Conservation (phyloP, 2,888 invertebrate genomes). For the Monopis laevigella region DNA sequence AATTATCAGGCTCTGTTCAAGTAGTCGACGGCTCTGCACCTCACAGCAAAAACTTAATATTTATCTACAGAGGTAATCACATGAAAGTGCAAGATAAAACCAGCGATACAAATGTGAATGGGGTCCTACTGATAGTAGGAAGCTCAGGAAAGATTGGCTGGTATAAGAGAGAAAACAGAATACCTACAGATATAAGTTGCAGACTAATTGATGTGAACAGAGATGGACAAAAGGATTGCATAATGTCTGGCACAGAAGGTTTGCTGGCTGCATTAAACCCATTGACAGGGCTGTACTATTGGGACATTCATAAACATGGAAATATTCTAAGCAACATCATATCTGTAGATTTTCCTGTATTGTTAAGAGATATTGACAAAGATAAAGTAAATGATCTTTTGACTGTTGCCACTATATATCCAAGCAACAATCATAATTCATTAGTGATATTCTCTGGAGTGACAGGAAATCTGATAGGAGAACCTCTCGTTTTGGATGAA, state of each 20-base stretch:
- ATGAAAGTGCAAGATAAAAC: conserved; percentile 61
- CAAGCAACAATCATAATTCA: conserved; percentile 64
- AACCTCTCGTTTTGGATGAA: conserved; percentile 67
- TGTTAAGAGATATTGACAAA: conserved; percentile 76
- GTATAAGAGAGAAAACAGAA: conserved; percentile 74
- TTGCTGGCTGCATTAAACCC: conserved; percentile 61
- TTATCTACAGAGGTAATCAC: conserved; percentile 76
- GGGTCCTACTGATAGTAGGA: conserved; percentile 75
- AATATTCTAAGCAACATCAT: conserved; percentile 59
- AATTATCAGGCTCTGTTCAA: conserved; percentile 75
- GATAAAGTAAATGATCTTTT: conserved; percentile 77
- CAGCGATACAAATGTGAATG: conserved; percentile 63
- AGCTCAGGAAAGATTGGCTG: conserved; percentile 77
- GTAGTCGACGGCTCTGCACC: conserved; percentile 72
- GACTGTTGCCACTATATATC: conserved; percentile 62
- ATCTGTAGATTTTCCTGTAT: conserved; percentile 73
- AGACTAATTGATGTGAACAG: conserved; percentile 75
- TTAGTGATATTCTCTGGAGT: conserved; percentile 76
- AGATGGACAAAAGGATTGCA: conserved; percentile 77
- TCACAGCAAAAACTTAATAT: conserved; percentile 75
- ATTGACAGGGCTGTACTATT: conserved; percentile 62
- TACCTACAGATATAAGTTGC: conserved; percentile 79
- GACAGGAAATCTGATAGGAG: conserved; percentile 72
- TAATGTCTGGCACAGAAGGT: conserved; percentile 77
- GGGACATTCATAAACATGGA: conserved; percentile 68